Percentiles rank a stretch among this genome's conserved stretches.
Evolutionary conservation across 92 coral and sea anemone genomes (phyloP).

Genomic region (Actinostola sp.): DNA sequence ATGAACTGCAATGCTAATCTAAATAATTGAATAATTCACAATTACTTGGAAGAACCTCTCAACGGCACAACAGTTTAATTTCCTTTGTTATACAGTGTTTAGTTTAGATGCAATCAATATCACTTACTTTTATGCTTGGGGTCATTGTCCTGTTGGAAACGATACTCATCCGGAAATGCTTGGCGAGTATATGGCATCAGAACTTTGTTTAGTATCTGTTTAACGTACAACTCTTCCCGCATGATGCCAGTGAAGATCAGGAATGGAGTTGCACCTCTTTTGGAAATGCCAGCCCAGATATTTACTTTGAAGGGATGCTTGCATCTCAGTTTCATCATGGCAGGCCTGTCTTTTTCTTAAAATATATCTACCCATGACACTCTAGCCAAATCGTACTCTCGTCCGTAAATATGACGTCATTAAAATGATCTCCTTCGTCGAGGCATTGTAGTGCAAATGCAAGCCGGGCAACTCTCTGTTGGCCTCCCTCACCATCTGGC

Average conservation of each 20-base stretch:
- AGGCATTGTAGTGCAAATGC: conserved; percentile 3
- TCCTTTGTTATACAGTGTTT: no score
- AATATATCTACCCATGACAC: no score
- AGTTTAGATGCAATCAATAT: no score
- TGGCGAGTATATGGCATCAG: neutral
- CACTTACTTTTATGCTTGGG: no score
- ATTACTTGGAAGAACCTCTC: no score
- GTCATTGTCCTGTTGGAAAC: no score
- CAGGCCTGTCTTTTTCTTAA: conserved; percentile 20
- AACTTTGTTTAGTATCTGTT: neutral
- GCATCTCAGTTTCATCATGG: neutral
- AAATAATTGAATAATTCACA: no score
- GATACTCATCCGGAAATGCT: neutral
- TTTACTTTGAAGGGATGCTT: neutral
- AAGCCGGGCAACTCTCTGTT: conserved; percentile 15
- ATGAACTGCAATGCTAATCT: neutral
- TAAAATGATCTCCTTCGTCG: conserved; percentile 8
- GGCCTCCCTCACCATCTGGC: conserved; percentile 27
- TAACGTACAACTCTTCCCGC: conserved; percentile 12
- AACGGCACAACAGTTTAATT: no score
- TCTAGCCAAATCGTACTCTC: conserved; percentile 41
- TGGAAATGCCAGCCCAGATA: neutral
- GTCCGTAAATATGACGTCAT: conserved; percentile 51
- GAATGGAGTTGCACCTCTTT: conserved; percentile 28
- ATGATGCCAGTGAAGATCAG: conserved; percentile 27